A percentile compares a stretch with the other conserved stretches of the same genome.
phyloP scores from a whole-genome alignment of 2,888 invertebrate species.

The Lasioglossum oenotherae region DNA sequence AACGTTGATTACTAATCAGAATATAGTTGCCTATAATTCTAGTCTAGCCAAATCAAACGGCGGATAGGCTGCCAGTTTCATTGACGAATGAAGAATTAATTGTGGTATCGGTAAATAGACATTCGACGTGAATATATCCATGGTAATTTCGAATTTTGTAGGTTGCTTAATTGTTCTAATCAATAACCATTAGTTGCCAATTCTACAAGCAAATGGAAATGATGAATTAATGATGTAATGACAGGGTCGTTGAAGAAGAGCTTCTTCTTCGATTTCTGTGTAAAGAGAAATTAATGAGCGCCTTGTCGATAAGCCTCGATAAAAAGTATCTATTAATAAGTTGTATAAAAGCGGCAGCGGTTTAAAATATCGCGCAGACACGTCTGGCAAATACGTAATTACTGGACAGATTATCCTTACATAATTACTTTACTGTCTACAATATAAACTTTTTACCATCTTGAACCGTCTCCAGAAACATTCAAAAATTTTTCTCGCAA shows the following conservation, averaged over 20 bases:
- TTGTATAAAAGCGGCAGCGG: neutral
- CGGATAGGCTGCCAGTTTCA: neutral
- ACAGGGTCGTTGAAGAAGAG: neutral
- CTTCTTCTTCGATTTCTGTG: neutral
- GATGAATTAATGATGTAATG: neutral
- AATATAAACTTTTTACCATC: too few species aligned
- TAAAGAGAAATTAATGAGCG: neutral
- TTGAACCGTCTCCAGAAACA: too few species aligned
- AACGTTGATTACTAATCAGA: conserved; percentile 2
- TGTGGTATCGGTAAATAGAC: neutral
- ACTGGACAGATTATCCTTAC: neutral
- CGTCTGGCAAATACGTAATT: neutral
- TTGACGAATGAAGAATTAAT: neutral
- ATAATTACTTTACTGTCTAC: neutral
- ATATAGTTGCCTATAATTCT: neutral
- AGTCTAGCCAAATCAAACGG: neutral
- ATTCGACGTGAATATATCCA: neutral
- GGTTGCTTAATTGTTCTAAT: neutral
- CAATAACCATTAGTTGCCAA: neutral
- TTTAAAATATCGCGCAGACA: neutral
- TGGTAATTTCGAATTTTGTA: neutral
- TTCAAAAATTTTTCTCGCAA: too few species aligned
- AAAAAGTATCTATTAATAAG: neutral
- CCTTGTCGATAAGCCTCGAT: neutral
- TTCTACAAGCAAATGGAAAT: neutral